A percentile compares a stretch with the other conserved stretches of the same genome.
phyloP scores from a whole-genome alignment of 2,797 vertebrate species.

The Sebastes taczanowskii region DNA sequence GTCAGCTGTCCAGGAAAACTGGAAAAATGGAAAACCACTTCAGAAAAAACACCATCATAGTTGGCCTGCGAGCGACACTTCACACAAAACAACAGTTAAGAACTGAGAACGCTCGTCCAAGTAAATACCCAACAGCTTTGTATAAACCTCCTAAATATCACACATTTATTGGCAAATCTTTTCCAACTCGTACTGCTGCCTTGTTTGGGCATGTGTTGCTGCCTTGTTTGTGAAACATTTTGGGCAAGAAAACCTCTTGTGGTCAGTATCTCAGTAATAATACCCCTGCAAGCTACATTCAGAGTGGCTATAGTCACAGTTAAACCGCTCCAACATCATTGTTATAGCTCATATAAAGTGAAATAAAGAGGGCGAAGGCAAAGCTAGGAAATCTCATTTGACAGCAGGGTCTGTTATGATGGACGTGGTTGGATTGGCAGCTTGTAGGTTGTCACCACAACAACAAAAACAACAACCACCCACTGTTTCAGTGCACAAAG shows the following conservation, averaged over 20 bases:
- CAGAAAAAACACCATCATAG: not conserved
- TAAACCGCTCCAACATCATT: not conserved
- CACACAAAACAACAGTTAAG: not conserved
- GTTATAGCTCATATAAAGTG: not conserved
- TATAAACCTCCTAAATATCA: not conserved
- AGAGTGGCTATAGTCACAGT: not conserved
- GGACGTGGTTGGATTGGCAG: not conserved
- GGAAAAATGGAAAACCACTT: slow-evolving; percentile 2
- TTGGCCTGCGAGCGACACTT: not conserved
- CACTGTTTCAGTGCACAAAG: not conserved
- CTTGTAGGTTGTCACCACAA: not conserved
- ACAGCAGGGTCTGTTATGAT: not conserved
- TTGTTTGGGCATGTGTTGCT: not conserved
- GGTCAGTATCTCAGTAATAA: not conserved
- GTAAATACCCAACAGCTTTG: slow-evolving; percentile 5
- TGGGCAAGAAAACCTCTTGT: not conserved
- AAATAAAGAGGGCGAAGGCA: not conserved
- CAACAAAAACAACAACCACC: not conserved
- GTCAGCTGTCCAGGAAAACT: slow-evolving; percentile 14
- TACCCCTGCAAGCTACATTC: not conserved
- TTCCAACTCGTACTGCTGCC: not conserved
- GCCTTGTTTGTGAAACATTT: not conserved
- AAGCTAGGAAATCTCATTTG: not conserved
- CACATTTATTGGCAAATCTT: not conserved
- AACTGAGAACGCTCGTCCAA: not conserved